Conservation (phyloP, 2,888 invertebrate genomes). For the Villa cingulata region DNA sequence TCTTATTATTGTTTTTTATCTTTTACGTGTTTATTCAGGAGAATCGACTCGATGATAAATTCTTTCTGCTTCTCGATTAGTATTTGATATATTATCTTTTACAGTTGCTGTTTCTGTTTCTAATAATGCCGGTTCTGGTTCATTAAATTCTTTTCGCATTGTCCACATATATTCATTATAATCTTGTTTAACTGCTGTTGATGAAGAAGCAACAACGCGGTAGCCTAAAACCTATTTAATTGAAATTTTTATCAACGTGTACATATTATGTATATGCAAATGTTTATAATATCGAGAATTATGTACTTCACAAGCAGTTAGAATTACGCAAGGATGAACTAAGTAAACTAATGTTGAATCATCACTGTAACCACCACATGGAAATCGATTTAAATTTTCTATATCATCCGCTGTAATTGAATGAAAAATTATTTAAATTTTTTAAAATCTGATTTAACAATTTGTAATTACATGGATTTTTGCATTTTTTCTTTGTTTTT, state of each 20-base stretch:
- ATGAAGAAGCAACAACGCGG: slow-evolving; percentile 76
- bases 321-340: slow-evolving; percentile 75
- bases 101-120: slow-evolving; percentile 40
- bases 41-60: slow-evolving; percentile 35
- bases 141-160: slow-evolving; percentile 76
- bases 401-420: slow-evolving; percentile 59
- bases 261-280: neutral
- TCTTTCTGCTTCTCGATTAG: slow-evolving; percentile 41
- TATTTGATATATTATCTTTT: slow-evolving; percentile 47
- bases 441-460: too few relatives aligned
- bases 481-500: too few relatives aligned
- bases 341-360: slow-evolving; percentile 74
- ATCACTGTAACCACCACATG: slow-evolving; percentile 72
- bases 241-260: too few relatives aligned
- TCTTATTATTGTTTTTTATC: neutral
- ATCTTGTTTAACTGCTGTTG: slow-evolving; percentile 73
- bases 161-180: slow-evolving; percentile 91
- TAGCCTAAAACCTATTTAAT: slow-evolving; percentile 58
- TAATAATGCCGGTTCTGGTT: slow-evolving; percentile 55
- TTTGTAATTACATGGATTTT: too few relatives aligned
- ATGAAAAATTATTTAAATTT: too few relatives aligned
- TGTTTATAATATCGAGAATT: slow-evolving; percentile 7
- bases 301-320: slow-evolving; percentile 64
- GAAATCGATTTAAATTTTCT: slow-evolving; percentile 68
- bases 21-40: slow-evolving; percentile 23